Base-by-base conservation (phyloP, 2,888 invertebrate species). In the Rotaria socialis region DNA sequence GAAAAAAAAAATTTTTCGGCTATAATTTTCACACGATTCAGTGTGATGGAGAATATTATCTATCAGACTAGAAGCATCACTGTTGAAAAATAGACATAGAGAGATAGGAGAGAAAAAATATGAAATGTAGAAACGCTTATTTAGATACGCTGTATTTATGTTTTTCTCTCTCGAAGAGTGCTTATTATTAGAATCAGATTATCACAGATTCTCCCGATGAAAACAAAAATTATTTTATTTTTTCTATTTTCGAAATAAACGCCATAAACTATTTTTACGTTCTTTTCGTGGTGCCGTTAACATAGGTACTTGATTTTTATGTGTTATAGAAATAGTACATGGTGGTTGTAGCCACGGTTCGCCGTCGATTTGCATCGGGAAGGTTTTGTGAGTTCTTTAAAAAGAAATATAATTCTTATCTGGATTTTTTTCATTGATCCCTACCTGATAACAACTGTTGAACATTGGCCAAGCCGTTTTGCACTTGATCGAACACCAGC, bases 331-430 rank as follows among this genome's bases (percentile, higher is more conserved):
- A 90, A 97, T 96, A 10, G 95, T 96, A 92, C 96, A 95, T 0
- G 97, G 95, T 2, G 95, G 94, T 91, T 97, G 97, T 94, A 96
- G 95, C 97, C 97, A 97, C 0, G 97, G 97, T 89, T 97, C 97
- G 0, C 97, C 97, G 90, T 97, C 97, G 85, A 97, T 96, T 92
- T 97, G 97, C 96, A 97, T 96, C 22, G 97, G 97, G 91, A 96
- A 96, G 85, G 93, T 92, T 88, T 92, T 92, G 90, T 95, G 94
- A 88, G 94, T 94, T 41, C 97, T 96, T 11, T 5, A 47, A 50
- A 43, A 84, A 27, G 5, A 43, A 47, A 43, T 5, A 47, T 5
- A 47, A n/a, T 35, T 19, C 2, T 4, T 35, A 27, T 55, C 6
- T 19, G 35, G 19, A 55, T 27, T 67, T 27, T 67, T 67, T 67